phyloP scores from a whole-genome alignment of 2,113 vertebrate species.

The Miniopterus natalensis region DNA sequence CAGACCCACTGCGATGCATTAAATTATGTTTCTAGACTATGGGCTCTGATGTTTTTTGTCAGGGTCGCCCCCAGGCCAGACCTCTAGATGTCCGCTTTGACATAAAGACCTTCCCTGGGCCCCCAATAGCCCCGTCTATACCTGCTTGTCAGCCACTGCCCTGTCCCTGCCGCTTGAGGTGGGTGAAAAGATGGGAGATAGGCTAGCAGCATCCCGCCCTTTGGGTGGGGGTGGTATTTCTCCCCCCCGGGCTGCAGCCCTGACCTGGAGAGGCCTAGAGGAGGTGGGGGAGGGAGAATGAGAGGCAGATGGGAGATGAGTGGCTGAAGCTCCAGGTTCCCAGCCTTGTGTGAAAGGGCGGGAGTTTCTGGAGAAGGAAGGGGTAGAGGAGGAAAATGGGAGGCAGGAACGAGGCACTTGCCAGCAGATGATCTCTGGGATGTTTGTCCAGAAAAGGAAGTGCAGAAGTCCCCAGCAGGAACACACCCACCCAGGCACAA shows the following conservation, averaged over 20 bases:
- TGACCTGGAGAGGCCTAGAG: background rate
- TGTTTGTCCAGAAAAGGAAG: background rate
- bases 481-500: background rate
- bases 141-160: background rate
- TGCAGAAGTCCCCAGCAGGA: background rate
- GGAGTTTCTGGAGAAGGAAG: background rate
- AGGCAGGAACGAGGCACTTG: background rate
- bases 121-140: background rate
- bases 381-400: background rate
- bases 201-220: background rate
- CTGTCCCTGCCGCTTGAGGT: background rate
- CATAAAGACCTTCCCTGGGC: background rate
- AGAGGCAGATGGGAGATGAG: background rate
- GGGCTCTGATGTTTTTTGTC: constrained; percentile 84
- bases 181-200: background rate
- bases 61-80: background rate
- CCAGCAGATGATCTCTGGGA: background rate
- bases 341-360: background rate
- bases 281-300: background rate
- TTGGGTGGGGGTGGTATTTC: background rate
- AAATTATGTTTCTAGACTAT: constrained; percentile 90
- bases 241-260: fast-evolving
- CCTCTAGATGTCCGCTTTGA: background rate
- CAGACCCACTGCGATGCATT: constrained; percentile 81
- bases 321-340: background rate